Conservation (phyloP, 1,140 invertebrate genomes). For the Ceratosolen solmsi region DNA sequence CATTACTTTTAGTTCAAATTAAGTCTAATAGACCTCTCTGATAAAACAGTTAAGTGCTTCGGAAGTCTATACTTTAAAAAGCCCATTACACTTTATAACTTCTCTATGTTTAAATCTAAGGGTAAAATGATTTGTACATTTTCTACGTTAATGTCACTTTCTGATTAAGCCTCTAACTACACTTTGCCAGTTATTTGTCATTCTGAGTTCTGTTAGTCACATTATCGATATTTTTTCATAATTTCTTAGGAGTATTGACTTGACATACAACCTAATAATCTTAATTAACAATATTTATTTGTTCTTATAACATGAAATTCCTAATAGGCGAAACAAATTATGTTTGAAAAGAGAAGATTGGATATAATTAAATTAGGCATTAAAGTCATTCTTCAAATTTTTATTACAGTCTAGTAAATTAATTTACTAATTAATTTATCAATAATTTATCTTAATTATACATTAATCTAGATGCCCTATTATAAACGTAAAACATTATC, state of each 20-base stretch:
- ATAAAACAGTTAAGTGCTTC: constrained; percentile 14
- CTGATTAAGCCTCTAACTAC: constrained; percentile 24
- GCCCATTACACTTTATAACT: not conserved
- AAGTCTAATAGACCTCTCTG: constrained; percentile 19
- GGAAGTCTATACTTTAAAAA: constrained; percentile 1
- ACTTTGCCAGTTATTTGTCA: constrained; percentile 14
- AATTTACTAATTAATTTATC: not conserved
- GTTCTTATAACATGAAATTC: constrained; percentile 8
- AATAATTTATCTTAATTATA: not conserved
- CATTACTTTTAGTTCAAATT: not conserved
- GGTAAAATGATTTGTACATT: constrained; percentile 24
- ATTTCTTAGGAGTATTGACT: constrained; percentile 31
- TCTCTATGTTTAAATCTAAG: constrained; percentile 1
- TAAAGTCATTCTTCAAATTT: too few species aligned
- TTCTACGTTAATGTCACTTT: not conserved
- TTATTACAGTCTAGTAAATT: not conserved
- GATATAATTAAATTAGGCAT: not conserved
- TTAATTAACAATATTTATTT: constrained; percentile 15
- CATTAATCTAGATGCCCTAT: not conserved
- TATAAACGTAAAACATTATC: not conserved
- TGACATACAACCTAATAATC: constrained; percentile 32
- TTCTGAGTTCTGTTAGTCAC: constrained; percentile 9
- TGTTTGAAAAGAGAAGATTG: not conserved
- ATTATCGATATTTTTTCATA: constrained; percentile 36
- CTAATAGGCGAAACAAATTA: constrained; percentile 28